Percentiles rank a stretch among this genome's conserved stretches.
Conservation (phyloP, 2,888 invertebrate genomes). For the Tetropium fuscum region DNA sequence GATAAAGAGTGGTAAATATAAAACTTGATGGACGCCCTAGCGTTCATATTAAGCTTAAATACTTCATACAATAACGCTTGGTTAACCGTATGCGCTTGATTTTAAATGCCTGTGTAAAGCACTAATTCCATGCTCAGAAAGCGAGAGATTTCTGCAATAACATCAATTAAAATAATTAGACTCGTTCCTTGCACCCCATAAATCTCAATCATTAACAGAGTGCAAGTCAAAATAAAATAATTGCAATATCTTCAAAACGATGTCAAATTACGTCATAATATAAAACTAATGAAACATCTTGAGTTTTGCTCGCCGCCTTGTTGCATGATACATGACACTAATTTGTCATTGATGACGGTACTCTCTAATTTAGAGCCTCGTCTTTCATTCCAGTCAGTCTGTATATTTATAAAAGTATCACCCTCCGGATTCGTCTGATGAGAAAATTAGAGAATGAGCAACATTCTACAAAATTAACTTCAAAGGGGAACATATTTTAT, state of each 20-base stretch:
- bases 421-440: constrained; percentile 10
- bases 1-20: no score
- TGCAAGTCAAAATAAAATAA: constrained; percentile 8
- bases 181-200: background rate
- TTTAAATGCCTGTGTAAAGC: no score
- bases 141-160: no score
- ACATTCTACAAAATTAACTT: constrained; percentile 26
- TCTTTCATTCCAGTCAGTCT: constrained; percentile 33
- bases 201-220: background rate
- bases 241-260: constrained; percentile 19
- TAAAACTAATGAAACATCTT: constrained; percentile 44
- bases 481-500: constrained; percentile 28
- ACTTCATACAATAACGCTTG: no score
- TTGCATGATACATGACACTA: constrained; percentile 43
- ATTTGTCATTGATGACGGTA: constrained; percentile 47
- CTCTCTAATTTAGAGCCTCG: constrained; percentile 44
- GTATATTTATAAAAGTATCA: constrained; percentile 37
- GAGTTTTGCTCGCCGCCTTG: constrained; percentile 32
- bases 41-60: no score
- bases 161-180: background rate
- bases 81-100: no score
- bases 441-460: constrained; percentile 20
- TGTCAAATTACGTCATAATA: constrained; percentile 21
- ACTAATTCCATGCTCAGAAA: no score
- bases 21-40: no score